phyloP scores from a whole-genome alignment of 2,888 invertebrate species.

The Ormyrus nitidulus region DNA sequence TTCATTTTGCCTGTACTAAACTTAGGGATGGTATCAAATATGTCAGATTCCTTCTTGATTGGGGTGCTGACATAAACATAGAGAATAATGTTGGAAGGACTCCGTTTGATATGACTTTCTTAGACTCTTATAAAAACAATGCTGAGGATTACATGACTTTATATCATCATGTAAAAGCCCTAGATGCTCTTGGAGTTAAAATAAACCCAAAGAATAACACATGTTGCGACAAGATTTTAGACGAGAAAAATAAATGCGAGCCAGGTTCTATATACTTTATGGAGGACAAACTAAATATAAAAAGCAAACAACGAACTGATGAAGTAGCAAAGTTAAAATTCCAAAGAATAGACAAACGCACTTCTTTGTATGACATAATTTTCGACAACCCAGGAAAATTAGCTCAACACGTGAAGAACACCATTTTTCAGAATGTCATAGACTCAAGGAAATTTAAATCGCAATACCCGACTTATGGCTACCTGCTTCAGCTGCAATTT shows the following conservation, averaged over 20 bases:
- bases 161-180: conserved; percentile 31
- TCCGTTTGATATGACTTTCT: conserved; percentile 8
- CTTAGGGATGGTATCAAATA: neutral
- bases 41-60: neutral
- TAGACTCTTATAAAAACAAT: neutral
- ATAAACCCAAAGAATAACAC: conserved; percentile 4
- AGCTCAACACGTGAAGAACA: neutral
- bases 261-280: too few relatives aligned
- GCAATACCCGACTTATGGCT: too few relatives aligned
- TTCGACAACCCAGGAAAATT: neutral
- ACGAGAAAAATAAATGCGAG: too few relatives aligned
- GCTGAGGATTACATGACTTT: neutral
- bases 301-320: too few relatives aligned
- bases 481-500: too few relatives aligned
- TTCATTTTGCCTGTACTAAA: conserved; percentile 19
- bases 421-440: too few relatives aligned
- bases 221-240: neutral
- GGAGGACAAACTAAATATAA: too few relatives aligned
- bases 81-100: conserved; percentile 8
- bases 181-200: neutral
- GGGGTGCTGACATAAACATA: conserved; percentile 26
- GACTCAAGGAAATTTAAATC: too few relatives aligned
- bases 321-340: too few relatives aligned
- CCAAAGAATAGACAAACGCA: conserved; percentile 1
- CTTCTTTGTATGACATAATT: neutral